These are phyloP conservation scores for Hipposideros larvatus DNA, from an alignment of 2,797 vertebrate genomes.

Conservation along the genomic window DNA sequence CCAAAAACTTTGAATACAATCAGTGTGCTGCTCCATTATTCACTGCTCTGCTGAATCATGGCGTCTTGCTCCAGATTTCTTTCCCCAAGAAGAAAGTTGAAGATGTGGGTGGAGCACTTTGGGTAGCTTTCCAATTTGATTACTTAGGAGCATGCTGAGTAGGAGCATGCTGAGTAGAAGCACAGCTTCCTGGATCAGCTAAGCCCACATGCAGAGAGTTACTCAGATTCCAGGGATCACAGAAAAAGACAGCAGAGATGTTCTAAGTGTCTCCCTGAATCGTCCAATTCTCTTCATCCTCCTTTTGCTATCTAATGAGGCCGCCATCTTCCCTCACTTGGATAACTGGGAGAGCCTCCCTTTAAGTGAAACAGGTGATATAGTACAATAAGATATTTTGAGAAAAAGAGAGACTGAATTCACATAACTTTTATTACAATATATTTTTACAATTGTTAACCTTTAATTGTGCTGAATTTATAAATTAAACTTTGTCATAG, in stretches of 20 bases:
- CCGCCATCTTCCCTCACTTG: neutral
- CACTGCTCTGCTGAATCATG: neutral
- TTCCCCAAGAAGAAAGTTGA: conserved; percentile 57
- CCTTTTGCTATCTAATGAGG: neutral
- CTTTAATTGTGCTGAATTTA: neutral
- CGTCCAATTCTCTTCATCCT: neutral
- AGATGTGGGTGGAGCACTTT: conserved; percentile 53
- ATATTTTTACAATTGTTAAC: neutral
- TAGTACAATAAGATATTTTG: neutral
- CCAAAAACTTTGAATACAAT: conserved; percentile 62
- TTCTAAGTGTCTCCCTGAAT: neutral
- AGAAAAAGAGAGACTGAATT: neutral
- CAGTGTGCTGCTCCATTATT: neutral
- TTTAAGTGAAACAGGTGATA: neutral
- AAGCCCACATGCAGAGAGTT: neutral
- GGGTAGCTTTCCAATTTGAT: conserved; percentile 50
- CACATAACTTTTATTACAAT: neutral
- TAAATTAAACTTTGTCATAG: neutral
- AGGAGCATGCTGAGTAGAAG: conserved; percentile 17
- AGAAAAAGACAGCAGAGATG: neutral
- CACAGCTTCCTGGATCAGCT: neutral
- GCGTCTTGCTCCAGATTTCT: conserved; percentile 56
- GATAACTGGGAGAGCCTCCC: neutral
- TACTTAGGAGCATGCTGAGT: conserved; percentile 53
- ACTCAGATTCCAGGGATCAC: neutral